Conservation (phyloP, 2,888 invertebrate species). For the Torymus auratus region DNA sequence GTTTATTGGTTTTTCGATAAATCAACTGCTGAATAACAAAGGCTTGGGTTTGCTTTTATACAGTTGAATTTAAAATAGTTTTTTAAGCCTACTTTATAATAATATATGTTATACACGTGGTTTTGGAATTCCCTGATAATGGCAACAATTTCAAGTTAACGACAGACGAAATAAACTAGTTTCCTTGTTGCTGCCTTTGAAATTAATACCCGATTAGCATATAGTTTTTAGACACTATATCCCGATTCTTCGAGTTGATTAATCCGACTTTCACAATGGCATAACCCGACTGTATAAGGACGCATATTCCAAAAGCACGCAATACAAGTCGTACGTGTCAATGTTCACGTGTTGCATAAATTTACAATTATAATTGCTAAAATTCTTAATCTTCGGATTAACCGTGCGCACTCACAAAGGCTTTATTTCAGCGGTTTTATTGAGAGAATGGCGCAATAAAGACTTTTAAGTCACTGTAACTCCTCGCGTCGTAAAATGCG, state of each 20-base stretch:
- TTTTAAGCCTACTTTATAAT: no score
- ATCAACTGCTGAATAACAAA: no score
- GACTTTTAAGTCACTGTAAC: slow-evolving; percentile 3
- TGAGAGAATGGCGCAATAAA: slow-evolving; percentile 15
- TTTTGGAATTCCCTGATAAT: no score
- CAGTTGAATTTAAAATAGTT: no score
- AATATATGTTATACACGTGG: no score
- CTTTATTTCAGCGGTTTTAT: slow-evolving; percentile 3
- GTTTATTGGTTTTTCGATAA: no score
- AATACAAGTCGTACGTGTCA: background rate
- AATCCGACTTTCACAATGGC: slow-evolving; percentile 15
- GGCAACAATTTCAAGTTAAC: no score
- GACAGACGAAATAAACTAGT: no score
- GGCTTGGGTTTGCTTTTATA: no score
- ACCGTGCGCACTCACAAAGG: background rate
- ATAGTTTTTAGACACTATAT: background rate
- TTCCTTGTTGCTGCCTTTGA: no score
- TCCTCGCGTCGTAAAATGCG: background rate
- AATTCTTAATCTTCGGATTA: no score
- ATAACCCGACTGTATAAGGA: background rate
- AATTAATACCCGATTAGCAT: slow-evolving; percentile 21
- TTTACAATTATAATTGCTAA: no score
- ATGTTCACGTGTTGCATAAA: background rate
- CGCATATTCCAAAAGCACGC: background rate
- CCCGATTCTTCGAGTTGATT: slow-evolving; percentile 11